Conservation (phyloP, 2,797 vertebrate genomes). For the Pseudomugil tenellus region DNA sequence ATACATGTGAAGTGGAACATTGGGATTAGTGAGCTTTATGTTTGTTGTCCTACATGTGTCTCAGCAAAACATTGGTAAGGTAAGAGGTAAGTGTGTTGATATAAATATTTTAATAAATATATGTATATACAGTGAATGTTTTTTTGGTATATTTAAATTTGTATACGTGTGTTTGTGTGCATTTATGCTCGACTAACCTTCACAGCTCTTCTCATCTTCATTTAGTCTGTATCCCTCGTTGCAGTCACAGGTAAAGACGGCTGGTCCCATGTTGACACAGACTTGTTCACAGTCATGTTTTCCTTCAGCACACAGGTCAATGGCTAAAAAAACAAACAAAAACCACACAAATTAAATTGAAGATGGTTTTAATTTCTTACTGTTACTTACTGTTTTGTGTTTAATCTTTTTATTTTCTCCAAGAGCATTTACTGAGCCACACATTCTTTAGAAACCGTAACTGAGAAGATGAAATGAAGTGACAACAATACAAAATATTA, state of each 20-base stretch:
- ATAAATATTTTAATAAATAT: no score
- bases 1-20: not conserved
- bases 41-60: not conserved
- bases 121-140: not conserved
- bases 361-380: no score
- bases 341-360: conserved; percentile 5
- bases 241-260: conserved; percentile 85
- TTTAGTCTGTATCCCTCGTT: conserved; percentile 84
- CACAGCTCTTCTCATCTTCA: conserved; percentile 74
- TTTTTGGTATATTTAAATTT: not conserved
- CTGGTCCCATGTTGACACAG: conserved; percentile 79
- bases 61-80: not conserved
- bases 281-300: conserved; percentile 89
- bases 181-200: conserved; percentile 54
- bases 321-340: conserved; percentile 78
- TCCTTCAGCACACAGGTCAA: conserved; percentile 85
- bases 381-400: no score
- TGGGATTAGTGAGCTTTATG: not conserved
- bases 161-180: not conserved
- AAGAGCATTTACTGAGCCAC: no score
- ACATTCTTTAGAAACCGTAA: not conserved
- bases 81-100: not conserved
- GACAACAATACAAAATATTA: not conserved
- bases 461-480: not conserved
- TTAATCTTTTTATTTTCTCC: not conserved